Percentiles rank a stretch among this genome's conserved stretches.
Evolutionary conservation across 2,888 invertebrate genomes (phyloP).

Genomic region (Rhaphigaster nebulosa): DNA sequence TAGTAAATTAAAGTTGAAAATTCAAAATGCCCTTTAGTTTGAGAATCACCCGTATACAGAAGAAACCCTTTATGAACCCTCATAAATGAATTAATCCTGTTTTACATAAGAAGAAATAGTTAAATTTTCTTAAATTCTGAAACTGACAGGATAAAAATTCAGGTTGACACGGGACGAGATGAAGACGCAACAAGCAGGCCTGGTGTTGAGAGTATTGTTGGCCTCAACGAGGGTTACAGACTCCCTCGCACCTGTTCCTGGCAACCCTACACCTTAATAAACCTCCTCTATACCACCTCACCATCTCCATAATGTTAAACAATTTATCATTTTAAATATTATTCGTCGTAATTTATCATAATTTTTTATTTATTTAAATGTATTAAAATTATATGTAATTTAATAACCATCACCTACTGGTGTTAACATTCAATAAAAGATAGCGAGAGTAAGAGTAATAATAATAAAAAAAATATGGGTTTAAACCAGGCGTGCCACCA

Average conservation of each 20-base stretch:
- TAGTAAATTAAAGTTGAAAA: no score
- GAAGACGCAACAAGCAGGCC: not conserved
- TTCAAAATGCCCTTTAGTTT: no score
- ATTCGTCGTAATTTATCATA: not conserved
- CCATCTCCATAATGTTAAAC: not conserved
- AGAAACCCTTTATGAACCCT: no score
- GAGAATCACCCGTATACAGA: no score
- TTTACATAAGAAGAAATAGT: not conserved
- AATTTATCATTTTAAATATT: not conserved
- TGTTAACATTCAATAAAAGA: no score
- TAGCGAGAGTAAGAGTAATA: no score
- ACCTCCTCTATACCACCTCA: not conserved
- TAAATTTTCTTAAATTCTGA: not conserved
- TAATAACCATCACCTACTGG: no score
- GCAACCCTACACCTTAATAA: not conserved
- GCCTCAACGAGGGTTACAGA: not conserved
- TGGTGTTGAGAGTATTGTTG: not conserved
- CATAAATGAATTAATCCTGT: not conserved
- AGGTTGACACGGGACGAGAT: not conserved
- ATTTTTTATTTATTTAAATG: no score
- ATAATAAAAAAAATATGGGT: no score
- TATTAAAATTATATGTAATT: no score
- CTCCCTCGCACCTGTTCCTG: not conserved
- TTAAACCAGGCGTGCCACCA: no score
- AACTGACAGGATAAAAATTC: not conserved